Conservation (phyloP, 2,113 vertebrate genomes). For the Ahaetulla prasina region DNA sequence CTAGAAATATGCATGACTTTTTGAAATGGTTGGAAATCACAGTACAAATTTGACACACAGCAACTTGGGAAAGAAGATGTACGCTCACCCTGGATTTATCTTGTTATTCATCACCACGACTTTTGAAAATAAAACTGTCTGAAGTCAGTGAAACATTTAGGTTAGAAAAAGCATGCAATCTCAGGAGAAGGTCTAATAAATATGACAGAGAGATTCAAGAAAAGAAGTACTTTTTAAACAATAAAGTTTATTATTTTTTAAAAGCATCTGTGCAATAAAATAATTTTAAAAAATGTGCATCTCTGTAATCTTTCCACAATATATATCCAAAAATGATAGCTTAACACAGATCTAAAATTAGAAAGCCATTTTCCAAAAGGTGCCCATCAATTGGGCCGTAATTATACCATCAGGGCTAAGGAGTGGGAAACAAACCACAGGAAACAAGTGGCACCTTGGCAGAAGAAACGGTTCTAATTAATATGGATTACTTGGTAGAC, state of each 20-base stretch:
- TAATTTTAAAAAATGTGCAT: rapidly evolving
- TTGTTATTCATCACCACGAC: not conserved
- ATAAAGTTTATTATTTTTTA: constrained; percentile 4
- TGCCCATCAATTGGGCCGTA: constrained; percentile 1
- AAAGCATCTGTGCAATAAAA: not conserved
- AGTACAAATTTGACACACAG: not conserved
- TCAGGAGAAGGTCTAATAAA: not conserved
- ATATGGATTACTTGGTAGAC: not conserved
- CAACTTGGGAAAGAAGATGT: not conserved
- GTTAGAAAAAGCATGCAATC: not conserved
- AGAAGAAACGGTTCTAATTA: not conserved
- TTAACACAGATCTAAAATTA: constrained; percentile 22
- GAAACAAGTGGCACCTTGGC: not conserved
- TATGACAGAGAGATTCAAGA: not conserved
- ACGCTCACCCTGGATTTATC: not conserved
- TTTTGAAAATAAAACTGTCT: not conserved
- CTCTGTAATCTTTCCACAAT: constrained; percentile 7
- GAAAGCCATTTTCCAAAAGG: not conserved
- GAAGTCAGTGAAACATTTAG: not conserved
- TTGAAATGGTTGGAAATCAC: not conserved
- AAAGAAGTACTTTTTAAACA: not conserved
- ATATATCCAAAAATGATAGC: not conserved
- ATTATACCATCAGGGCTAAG: constrained; percentile 2
- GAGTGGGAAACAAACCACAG: rapidly evolving
- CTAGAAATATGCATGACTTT: not conserved